Conservation (phyloP, 2,797 vertebrate species). For the Clarias platycephalus region DNA sequence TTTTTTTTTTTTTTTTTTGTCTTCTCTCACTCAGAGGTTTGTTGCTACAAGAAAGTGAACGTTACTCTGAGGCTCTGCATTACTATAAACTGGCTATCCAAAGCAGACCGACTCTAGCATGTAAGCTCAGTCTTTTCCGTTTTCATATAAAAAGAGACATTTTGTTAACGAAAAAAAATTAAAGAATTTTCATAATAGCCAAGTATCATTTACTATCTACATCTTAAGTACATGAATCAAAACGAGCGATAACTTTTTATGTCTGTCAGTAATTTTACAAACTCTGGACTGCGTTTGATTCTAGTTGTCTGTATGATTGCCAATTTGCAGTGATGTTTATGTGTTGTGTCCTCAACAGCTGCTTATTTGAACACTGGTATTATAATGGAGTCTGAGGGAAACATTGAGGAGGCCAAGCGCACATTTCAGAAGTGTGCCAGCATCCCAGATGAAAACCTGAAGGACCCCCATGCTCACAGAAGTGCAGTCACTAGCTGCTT, state of each 20-base stretch:
- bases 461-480: conserved; percentile 96
- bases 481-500: conserved; percentile 98
- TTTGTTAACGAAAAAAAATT: not conserved
- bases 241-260: not conserved
- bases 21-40: conserved; percentile 80
- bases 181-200: not conserved
- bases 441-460: conserved; percentile 96
- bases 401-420: conserved; percentile 86
- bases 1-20: conserved; percentile 2
- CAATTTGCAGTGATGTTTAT: not conserved
- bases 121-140: conserved; percentile 75
- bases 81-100: conserved; percentile 97
- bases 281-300: not conserved
- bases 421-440: conserved; percentile 95
- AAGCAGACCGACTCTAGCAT: conserved; percentile 96
- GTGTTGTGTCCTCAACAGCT: conserved; percentile 70
- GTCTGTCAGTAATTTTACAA: not conserved
- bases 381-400: conserved; percentile 94
- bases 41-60: conserved; percentile 94
- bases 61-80: conserved; percentile 91
- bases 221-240: not conserved
- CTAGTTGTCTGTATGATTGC: not conserved
- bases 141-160: conserved; percentile 53
- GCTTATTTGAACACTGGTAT: conserved; percentile 99
- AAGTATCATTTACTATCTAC: not conserved